These are phyloP conservation scores for Halotydeus destructor DNA, from an alignment of 1,140 invertebrate species.

Conservation along the genomic window DNA sequence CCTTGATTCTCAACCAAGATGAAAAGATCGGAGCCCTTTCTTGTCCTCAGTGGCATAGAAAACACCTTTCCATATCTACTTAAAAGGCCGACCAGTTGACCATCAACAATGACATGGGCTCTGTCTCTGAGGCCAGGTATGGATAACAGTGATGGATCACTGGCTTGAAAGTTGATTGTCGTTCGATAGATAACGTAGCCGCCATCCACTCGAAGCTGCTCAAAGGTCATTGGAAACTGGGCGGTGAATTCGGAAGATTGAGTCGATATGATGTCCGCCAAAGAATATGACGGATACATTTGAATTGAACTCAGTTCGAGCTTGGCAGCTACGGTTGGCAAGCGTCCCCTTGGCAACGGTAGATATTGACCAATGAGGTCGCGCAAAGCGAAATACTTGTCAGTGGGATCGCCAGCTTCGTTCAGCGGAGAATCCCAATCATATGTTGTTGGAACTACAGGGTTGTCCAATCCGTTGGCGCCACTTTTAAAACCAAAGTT, in stretches of 20 bases:
- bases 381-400: slow-evolving; percentile 25
- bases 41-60: slow-evolving; percentile 29
- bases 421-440: slow-evolving; percentile 30
- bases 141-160: slow-evolving; percentile 33
- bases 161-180: slow-evolving; percentile 26
- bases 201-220: slow-evolving; percentile 17
- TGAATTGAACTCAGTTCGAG: no score
- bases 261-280: no score
- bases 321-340: no score
- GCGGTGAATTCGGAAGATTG: no score
- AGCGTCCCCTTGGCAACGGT: no score
- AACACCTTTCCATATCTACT: slow-evolving; percentile 34
- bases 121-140: slow-evolving; percentile 41
- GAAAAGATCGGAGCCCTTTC: slow-evolving; percentile 32
- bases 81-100: slow-evolving; percentile 35
- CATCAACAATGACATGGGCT: slow-evolving; percentile 47
- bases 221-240: slow-evolving; percentile 10
- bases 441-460: slow-evolving; percentile 24
- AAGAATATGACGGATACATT: no score
- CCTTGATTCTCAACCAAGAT: slow-evolving; percentile 65
- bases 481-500: slow-evolving; percentile 14
- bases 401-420: slow-evolving; percentile 29
- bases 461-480: slow-evolving; percentile 7
- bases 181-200: slow-evolving; percentile 53
- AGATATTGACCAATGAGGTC: no score